Conservation (phyloP, 2,888 invertebrate genomes). For the Frankliniella fusca region DNA sequence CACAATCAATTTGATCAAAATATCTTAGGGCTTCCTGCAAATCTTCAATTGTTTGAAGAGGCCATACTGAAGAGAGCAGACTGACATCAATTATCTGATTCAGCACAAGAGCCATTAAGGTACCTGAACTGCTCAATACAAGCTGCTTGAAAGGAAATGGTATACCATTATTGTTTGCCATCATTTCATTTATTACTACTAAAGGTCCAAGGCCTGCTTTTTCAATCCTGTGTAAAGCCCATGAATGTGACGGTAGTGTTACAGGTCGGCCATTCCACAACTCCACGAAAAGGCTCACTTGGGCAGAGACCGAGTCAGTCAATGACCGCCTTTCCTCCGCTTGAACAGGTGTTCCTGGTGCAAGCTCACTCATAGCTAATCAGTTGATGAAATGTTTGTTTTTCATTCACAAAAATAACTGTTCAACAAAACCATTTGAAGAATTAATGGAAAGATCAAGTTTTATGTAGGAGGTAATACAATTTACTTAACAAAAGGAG, state of each 20-base stretch:
- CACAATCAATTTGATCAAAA: conserved; percentile 3
- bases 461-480: no score
- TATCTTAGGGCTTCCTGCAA: neutral
- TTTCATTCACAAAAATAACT: no score
- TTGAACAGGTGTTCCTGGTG: neutral
- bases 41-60: neutral
- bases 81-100: conserved; percentile 7
- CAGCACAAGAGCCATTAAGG: neutral
- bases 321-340: neutral
- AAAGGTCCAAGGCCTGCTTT: neutral
- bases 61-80: neutral
- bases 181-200: neutral
- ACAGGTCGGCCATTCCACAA: neutral
- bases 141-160: neutral
- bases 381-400: neutral
- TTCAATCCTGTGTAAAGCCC: neutral
- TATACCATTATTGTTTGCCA: neutral
- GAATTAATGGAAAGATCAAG: no score
- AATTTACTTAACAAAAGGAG: no score
- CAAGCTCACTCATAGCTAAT: neutral
- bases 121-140: neutral
- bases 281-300: neutral
- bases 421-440: no score
- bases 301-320: neutral
- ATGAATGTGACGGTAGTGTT: neutral